Percentiles rank a stretch among this genome's conserved stretches.
phyloP scores from a whole-genome alignment of 2,888 invertebrate species.

The Aleiodes testaceus region DNA sequence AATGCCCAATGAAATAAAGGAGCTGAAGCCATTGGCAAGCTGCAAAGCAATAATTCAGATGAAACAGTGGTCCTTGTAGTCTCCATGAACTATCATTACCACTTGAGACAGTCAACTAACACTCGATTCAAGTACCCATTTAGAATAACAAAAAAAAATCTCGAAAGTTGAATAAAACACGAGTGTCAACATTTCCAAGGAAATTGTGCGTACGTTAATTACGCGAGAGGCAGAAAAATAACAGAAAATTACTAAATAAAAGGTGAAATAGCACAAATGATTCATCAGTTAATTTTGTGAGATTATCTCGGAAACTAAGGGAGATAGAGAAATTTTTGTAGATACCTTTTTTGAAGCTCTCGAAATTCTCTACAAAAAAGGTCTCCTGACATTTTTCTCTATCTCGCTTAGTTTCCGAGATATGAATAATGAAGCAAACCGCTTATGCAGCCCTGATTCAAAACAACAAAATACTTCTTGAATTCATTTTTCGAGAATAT shows the following conservation, averaged over 20 bases:
- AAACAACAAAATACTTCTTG: neutral
- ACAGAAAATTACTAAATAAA: too few relatives aligned
- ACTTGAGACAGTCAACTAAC: constrained; percentile 10
- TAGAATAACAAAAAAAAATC: neutral
- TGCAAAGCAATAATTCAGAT: constrained; percentile 32
- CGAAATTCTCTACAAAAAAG: too few relatives aligned
- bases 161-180: neutral
- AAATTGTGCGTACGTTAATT: neutral
- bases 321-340: too few relatives aligned
- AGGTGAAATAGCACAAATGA: too few relatives aligned
- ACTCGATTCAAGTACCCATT: constrained; percentile 21
- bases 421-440: too few relatives aligned
- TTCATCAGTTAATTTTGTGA: too few relatives aligned
- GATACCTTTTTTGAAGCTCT: too few relatives aligned
- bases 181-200: neutral
- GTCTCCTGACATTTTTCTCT: too few relatives aligned
- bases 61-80: constrained; percentile 1
- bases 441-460: too few relatives aligned
- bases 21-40: constrained; percentile 36
- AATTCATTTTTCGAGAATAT: neutral
- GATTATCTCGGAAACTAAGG: too few relatives aligned
- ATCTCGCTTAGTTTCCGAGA: too few relatives aligned
- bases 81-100: constrained; percentile 11
- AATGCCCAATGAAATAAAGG: neutral
- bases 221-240: too few relatives aligned